These are phyloP conservation scores for Ecdyonurus torrentis DNA, from an alignment of 2,888 invertebrate species.

Conservation along the genomic window DNA sequence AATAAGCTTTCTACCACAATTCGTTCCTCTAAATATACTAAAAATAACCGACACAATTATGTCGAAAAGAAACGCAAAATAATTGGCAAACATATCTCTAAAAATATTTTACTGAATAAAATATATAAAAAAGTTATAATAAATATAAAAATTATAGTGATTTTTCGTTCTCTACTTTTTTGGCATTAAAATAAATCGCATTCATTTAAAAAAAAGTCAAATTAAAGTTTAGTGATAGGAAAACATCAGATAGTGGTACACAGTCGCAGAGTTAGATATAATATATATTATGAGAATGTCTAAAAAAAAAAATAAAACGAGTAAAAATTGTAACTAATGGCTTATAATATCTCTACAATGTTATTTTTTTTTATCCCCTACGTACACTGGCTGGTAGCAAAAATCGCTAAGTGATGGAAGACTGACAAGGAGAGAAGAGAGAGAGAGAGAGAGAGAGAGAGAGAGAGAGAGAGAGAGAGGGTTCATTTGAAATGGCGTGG, in stretches of 20 bases:
- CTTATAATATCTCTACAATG: conserved; percentile 1
- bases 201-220: background rate
- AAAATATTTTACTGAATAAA: no score
- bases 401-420: conserved; percentile 2
- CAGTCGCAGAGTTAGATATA: background rate
- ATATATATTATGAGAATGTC: background rate
- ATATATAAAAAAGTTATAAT: no score
- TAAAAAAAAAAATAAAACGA: background rate
- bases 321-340: conserved; percentile 2
- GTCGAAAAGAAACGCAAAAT: no score
- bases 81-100: no score
- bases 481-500: conserved; percentile 2
- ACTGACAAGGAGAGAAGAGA: background rate
- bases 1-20: no score
- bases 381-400: background rate
- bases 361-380: background rate
- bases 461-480: background rate
- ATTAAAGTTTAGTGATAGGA: background rate
- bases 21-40: no score
- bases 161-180: background rate
- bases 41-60: no score
- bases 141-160: background rate
- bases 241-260: background rate
- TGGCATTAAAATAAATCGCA: background rate
- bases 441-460: background rate